Percentiles rank a stretch among this genome's conserved stretches.
Evolutionary conservation across 2,113 vertebrate species (phyloP).

Genomic region (Urocynchramus pylzowi): DNA sequence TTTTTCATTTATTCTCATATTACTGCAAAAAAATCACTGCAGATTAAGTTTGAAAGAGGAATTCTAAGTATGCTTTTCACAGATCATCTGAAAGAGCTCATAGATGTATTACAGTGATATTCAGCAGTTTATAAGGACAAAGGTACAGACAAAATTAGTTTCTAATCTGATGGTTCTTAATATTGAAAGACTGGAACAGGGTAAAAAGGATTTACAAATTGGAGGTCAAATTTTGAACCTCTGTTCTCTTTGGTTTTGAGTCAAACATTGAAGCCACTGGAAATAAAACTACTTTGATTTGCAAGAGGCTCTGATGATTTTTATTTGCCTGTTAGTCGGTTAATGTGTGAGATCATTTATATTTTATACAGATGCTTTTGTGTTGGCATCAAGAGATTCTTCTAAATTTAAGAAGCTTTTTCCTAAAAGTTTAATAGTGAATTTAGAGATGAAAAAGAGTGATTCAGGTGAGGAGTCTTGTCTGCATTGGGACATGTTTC

Average conservation of each 20-base stretch:
- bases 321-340: neutral
- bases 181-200: neutral
- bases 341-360: neutral
- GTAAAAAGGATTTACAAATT: neutral
- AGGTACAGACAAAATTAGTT: neutral
- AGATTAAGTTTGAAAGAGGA: conserved; percentile 36
- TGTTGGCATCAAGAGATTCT: neutral
- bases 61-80: conserved; percentile 35
- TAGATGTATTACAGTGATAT: neutral
- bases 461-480: neutral
- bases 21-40: neutral
- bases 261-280: neutral
- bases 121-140: conserved; percentile 27
- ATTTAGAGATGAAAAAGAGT: neutral
- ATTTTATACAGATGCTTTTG: neutral
- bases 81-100: neutral
- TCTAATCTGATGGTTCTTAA: neutral
- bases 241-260: neutral
- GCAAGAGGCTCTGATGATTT: neutral
- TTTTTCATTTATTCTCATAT: conserved; percentile 4
- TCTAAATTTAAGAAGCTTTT: neutral
- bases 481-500: neutral
- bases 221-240: neutral
- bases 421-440: neutral
- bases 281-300: neutral